Base-by-base conservation (phyloP, 2,888 invertebrate species). In the Nipponacmea schrenckii region DNA sequence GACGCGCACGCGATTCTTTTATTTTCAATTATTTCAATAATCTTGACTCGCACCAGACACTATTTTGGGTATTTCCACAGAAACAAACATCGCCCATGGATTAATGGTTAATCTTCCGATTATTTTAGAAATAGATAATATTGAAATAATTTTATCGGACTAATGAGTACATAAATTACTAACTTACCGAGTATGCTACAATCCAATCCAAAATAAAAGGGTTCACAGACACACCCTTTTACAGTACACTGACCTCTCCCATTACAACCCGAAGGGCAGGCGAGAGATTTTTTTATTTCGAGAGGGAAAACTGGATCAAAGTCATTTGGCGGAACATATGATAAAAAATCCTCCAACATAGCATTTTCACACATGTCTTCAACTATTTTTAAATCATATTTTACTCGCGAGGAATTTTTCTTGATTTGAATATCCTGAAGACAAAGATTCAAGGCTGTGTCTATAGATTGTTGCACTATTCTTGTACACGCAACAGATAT, bases 261-360 rank as follows among this genome's bases (percentile, higher is more conserved):
- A 68, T 73, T 69, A 69, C 76, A 76, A 39, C 69, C 67, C 31
- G 72, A 69, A 15, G 76, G 76, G 63, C 76, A 76, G 10, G 56
- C 24, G 3, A 56, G 10, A 20, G 56, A 56, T 24, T 56, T 56
- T 24, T 24, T 12, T 8, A 56, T 15, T 20, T 20, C 56, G 20
- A 24, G 20, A 24, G 56, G 56, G 24, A 56, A 56, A 56, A 10
- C 24, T 24, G 56, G 56, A 24, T 20, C 24, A 15, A 10, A 24
- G 10, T 24, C 14, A 56, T 24, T 24, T 24, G 24, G 12, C 10
- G 56, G 24, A 56, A 7, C 24, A 56, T 56, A 56, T 14, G 20
- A 24, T 3, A 24, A 12, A 56, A 20, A 24, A 24, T 20, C 24
- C 24, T 56, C 20, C 10, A 56, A 24, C 5, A 56, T 56, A 20